phyloP scores from a whole-genome alignment of 2,113 vertebrate species.

The Bungarus multicinctus region DNA sequence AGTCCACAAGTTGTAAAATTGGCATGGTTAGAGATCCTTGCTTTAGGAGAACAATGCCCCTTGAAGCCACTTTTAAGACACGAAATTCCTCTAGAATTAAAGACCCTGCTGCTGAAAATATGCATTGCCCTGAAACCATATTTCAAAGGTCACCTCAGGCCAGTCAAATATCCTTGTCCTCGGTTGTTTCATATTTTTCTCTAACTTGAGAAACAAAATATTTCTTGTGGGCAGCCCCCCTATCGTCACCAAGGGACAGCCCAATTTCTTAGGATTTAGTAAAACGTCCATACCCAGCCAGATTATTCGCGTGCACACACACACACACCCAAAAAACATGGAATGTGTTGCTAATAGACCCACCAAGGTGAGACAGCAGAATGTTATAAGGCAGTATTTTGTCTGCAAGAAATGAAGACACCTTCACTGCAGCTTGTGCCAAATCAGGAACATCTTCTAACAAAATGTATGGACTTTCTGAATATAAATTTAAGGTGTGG shows the following conservation, averaged over 20 bases:
- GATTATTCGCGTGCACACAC: neutral
- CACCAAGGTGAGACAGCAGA: constrained; percentile 12
- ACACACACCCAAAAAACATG: too few species aligned
- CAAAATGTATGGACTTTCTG: neutral
- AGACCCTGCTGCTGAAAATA: neutral
- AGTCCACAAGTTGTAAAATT: too few species aligned
- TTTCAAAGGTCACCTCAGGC: neutral
- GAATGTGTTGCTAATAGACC: constrained; percentile 15
- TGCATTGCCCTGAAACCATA: neutral
- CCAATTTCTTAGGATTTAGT: constrained; percentile 17
- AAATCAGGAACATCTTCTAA: neutral
- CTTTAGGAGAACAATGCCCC: neutral
- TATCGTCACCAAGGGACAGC: neutral
- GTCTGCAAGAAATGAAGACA: neutral
- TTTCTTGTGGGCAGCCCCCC: constrained; percentile 3
- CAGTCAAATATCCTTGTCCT: neutral
- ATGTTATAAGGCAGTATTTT: neutral
- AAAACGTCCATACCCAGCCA: neutral
- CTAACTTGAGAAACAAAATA: neutral
- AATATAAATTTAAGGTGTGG: neutral
- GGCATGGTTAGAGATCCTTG: too few species aligned
- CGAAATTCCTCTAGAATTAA: neutral
- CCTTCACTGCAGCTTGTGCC: neutral
- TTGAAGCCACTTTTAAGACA: neutral
- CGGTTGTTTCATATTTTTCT: neutral